Evolutionary conservation across 2,113 vertebrate genomes (phyloP), one percentile per base, ranked within the genome.

Genomic region (Jaculus jaculus): DNA sequence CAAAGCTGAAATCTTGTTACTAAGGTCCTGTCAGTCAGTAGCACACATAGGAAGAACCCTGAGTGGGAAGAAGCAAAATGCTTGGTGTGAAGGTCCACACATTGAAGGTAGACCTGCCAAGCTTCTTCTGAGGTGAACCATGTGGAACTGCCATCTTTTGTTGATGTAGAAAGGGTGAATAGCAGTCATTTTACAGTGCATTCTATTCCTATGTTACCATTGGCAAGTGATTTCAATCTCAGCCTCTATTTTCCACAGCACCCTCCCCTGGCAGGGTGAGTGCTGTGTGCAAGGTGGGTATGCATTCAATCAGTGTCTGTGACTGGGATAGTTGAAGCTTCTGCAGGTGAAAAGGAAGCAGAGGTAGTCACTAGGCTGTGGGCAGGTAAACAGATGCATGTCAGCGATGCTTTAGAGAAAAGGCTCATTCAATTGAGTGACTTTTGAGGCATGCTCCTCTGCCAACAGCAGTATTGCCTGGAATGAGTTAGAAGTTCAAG

Each of bases 11-110:
- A 20, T 47, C 32, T 20, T 30, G 20, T 39, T 34, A 12, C 72
- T 2, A 4, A 2, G 5, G 3, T 32, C 39, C 74, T 7, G 0
- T 60, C 11, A 4, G 0, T 79, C 32, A n/a, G 1, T 39, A 1
- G 16, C 24, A 8, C 11, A 0, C 18, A 21, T 39, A 23, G 47
- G 6, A 74, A 58, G 54, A 47, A 1, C 32, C 73, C 51, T 20
- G 23, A 39, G 1, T 10, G 13, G 20, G 24, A 61, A 7, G 60
- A 39, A 34, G 39, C 51, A 13, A 11, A 79, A 34, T 26, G 26
- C 58, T n/a, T 26, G 8, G 2, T 17, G 18, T 73, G 32, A 72
- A 72, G 77, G 7, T 3, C 75, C 37, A 15, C 13, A 34, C 61
- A 77, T 65, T 60, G 12, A 30, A 30, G 11, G 58, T 37, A 34